These are phyloP conservation scores for Drosophila tsacasi DNA, from an alignment of 1,140 invertebrate species.

Conservation along the genomic window DNA sequence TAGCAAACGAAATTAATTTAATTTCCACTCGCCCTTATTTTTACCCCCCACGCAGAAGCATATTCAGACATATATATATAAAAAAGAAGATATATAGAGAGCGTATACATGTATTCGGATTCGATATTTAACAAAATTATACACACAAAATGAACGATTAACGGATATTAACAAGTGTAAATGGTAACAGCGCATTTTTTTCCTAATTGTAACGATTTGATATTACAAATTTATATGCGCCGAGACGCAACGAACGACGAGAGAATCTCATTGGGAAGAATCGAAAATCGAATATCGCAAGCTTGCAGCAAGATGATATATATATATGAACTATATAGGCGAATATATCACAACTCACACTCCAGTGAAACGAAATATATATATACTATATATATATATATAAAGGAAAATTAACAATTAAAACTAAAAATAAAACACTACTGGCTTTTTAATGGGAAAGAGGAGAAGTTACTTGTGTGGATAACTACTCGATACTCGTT, in stretches of 20 bases:
- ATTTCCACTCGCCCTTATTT: neutral
- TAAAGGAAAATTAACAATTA: constrained; percentile 72
- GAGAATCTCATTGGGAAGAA: constrained; percentile 30
- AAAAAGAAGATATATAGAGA: constrained; percentile 11
- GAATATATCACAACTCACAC: constrained; percentile 72
- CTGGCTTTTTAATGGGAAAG: constrained; percentile 5
- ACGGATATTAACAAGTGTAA: constrained; percentile 44
- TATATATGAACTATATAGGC: constrained; percentile 57
- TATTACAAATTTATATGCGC: constrained; percentile 79
- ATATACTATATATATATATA: constrained; percentile 68
- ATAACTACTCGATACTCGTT: neutral
- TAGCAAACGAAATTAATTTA: neutral
- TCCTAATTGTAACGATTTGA: constrained; percentile 80
- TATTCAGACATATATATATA: constrained; percentile 40
- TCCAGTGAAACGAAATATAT: constrained; percentile 62
- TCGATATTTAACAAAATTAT: constrained; percentile 54
- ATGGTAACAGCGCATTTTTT: constrained; percentile 71
- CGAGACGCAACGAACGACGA: constrained; percentile 50
- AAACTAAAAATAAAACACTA: constrained; percentile 28
- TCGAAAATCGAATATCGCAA: constrained; percentile 27
- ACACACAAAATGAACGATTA: constrained; percentile 39
- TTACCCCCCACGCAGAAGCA: constrained; percentile 13
- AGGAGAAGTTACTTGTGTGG: too few species aligned
- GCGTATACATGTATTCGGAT: constrained; percentile 61
- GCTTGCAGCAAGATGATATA: constrained; percentile 50